phyloP scores from a whole-genome alignment of 2,888 invertebrate species.

The Protonemura montana region DNA sequence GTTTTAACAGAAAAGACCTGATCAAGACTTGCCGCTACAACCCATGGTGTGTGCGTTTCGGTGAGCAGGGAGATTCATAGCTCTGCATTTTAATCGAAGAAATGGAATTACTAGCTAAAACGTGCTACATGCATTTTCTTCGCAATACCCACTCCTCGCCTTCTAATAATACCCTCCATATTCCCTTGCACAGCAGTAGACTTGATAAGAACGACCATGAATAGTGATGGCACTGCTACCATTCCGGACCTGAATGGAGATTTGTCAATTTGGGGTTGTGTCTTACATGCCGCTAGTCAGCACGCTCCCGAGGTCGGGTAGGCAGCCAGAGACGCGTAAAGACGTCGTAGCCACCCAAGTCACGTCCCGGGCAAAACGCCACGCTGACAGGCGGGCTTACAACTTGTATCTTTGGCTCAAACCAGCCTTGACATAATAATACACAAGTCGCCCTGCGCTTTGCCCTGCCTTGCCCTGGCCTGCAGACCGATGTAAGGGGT shows the following conservation, averaged over 20 bases:
- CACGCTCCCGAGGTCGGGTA: not conserved
- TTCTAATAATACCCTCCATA: not conserved
- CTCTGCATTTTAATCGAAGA: not conserved
- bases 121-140: not conserved
- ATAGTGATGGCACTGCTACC: not conserved
- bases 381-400: slow-evolving; percentile 57
- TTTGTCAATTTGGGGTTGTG: slow-evolving; percentile 26
- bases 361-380: slow-evolving; percentile 42
- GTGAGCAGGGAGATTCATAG: not conserved
- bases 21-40: not conserved
- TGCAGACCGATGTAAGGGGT: too few species aligned
- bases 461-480: too few species aligned
- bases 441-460: not conserved
- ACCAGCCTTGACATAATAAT: slow-evolving; percentile 56
- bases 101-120: not conserved
- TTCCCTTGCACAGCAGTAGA: not conserved
- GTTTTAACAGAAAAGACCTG: not conserved
- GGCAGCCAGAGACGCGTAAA: slow-evolving; percentile 39
- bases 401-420: slow-evolving; percentile 56
- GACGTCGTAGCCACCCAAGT: slow-evolving; percentile 41
- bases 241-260: slow-evolving; percentile 9
- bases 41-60: not conserved
- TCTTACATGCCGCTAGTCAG: slow-evolving; percentile 26
- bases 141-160: too few species aligned
- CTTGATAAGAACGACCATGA: slow-evolving; percentile 7